Evolutionary conservation across 64 coral and sea anemone species (phyloP), one percentile per base, ranked within the genome.

Genomic region (Porites lutea): DNA sequence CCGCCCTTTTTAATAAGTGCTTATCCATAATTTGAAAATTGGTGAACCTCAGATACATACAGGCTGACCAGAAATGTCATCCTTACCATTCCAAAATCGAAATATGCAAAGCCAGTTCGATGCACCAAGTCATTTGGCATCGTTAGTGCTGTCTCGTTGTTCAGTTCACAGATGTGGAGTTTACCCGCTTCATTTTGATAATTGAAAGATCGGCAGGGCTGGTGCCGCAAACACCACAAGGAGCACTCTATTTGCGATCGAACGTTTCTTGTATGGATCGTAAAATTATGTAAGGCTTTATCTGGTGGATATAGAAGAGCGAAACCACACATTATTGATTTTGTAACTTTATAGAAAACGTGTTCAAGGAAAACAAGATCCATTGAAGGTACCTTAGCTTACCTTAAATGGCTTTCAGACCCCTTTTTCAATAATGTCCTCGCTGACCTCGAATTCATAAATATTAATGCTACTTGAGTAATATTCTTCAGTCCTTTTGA

Each of bases 121-220:
- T 8, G 81, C 4, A 68, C 6, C 69, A 84, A 4, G n/a, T 84
- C 81, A 67, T n/a, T 46, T 51, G 62, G 12, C 13, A 13, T 69
- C 9, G 44, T 84, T 43, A 63, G 52, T 84, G 44, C 48, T 51
- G 81, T 52, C 47, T 84, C 62, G 47, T 68, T 47, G 48, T 51
- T 84, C 46, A 84, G 48, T 84, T 84, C 81, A 48, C 81, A 84
- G 8, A 69, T 5, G 14, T 84, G 81, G 16, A 11, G 81, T 12
- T 49, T n/a, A 13, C 63, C 81, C 44, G 27, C 27, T 37, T 69
- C 64, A 9, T 68, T 44, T 84, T 68, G 81, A 48, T 68, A 84
- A 48, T 84, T 84, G 63, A 49, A 84, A 15, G 81, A 84, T 84
- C 69, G 18, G 23, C 81, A 84, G 8, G 6, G 6, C 18, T 2